Conservation (phyloP, 2,113 vertebrate species). For the Upupa epops region DNA sequence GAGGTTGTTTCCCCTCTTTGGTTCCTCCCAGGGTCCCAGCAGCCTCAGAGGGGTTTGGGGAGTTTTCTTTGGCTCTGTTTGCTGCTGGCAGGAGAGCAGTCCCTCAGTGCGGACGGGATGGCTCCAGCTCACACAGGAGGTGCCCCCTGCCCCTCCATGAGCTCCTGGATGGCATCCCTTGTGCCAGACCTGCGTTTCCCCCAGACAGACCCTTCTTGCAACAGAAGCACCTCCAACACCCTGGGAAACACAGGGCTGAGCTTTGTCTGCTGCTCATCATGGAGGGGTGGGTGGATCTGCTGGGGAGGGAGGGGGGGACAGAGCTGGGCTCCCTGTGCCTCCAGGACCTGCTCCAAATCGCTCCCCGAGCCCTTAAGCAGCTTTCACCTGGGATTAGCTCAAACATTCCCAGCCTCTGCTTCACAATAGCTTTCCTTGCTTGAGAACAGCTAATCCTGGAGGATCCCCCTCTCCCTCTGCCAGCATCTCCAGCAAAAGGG, state of each 20-base stretch:
- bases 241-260: background rate
- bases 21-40: fast-evolving
- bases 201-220: background rate
- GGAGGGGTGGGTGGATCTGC: background rate
- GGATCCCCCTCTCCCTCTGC: background rate
- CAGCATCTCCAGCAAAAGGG: background rate
- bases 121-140: fast-evolving
- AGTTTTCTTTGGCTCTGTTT: background rate
- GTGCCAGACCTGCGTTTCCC: background rate
- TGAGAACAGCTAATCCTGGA: background rate
- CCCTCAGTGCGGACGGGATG: fast-evolving
- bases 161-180: background rate
- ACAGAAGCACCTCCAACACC: background rate
- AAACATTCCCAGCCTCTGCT: slow-evolving; percentile 50
- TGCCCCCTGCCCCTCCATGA: fast-evolving
- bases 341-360: slow-evolving; percentile 29
- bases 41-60: background rate
- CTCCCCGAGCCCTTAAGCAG: slow-evolving; percentile 53
- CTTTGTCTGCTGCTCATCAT: background rate
- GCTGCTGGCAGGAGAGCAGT: background rate
- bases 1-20: no score
- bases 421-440: slow-evolving; percentile 53
- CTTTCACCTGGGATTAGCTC: slow-evolving; percentile 57
- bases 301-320: no score
- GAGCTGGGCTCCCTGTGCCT: background rate